These are phyloP conservation scores for Bubo scandiacus DNA, from an alignment of 2,113 vertebrate genomes.

Conservation along the genomic window DNA sequence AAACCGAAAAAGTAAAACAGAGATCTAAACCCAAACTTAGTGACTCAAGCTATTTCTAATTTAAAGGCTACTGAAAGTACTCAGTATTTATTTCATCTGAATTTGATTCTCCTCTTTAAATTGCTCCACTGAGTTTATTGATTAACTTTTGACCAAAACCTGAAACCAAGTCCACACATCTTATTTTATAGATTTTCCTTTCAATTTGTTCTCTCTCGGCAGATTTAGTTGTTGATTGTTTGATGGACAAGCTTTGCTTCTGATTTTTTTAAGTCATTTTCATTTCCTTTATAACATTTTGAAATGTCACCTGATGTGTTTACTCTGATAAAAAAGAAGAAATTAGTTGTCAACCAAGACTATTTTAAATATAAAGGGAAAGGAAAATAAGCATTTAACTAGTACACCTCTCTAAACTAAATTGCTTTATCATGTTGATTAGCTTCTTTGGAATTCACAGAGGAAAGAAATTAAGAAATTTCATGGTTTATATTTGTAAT, in stretches of 20 bases:
- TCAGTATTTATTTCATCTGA: not conserved
- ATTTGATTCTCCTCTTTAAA: conserved; percentile 1
- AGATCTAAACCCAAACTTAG: not conserved
- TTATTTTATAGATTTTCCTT: conserved; percentile 47
- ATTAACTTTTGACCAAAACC: not conserved
- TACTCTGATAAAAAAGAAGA: not conserved
- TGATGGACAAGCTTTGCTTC: conserved; percentile 15
- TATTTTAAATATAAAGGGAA: not conserved
- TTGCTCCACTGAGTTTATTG: conserved; percentile 1
- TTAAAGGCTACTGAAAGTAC: not conserved
- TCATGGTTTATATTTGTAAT: not conserved
- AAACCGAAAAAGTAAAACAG: not conserved
- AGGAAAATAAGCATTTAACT: not conserved
- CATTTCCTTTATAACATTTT: not conserved
- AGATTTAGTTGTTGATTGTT: not conserved
- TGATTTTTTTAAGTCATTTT: not conserved
- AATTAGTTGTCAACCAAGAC: not conserved
- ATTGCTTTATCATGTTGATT: not conserved
- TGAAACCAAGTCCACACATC: not conserved
- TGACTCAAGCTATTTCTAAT: not conserved
- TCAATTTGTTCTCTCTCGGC: not conserved
- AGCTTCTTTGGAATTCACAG: not conserved
- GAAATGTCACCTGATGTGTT: not conserved
- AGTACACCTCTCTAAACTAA: not conserved
- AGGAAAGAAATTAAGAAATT: not conserved